Evolutionary conservation across 1,140 invertebrate species (phyloP).

Genomic region (Ooceraea biroi): DNA sequence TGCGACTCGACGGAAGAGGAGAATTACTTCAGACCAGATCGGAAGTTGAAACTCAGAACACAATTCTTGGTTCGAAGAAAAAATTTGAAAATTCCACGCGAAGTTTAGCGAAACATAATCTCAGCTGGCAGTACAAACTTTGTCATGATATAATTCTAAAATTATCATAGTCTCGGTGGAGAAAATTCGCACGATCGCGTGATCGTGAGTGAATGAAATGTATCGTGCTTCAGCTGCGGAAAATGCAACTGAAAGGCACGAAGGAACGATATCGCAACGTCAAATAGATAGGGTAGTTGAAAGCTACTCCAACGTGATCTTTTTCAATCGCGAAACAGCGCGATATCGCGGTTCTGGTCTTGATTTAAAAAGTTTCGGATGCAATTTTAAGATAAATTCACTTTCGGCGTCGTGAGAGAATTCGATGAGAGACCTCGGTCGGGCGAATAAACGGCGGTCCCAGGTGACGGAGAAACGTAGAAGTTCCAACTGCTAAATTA

Average conservation of each 20-base stretch:
- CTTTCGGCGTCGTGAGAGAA: background rate
- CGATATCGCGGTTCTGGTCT: background rate
- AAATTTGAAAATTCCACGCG: background rate
- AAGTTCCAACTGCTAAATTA: background rate
- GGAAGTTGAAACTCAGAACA: constrained; percentile 3
- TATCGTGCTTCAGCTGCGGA: background rate
- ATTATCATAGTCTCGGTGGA: constrained; percentile 15
- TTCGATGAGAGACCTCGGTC: background rate
- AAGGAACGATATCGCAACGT: background rate
- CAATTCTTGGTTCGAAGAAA: constrained; percentile 32
- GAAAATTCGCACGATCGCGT: constrained; percentile 13
- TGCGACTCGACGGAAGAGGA: background rate
- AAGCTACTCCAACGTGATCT: background rate
- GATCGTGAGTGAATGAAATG: background rate
- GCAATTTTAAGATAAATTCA: background rate
- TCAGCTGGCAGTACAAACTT: background rate
- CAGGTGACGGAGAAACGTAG: background rate
- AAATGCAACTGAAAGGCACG: background rate
- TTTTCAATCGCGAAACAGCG: background rate
- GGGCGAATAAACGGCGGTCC: background rate
- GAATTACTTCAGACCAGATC: constrained; percentile 8
- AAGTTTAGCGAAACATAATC: background rate
- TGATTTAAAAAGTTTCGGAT: background rate
- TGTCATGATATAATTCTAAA: background rate
- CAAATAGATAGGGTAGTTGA: background rate